Conservation (phyloP, 1,140 invertebrate species). For the Melitaea cinxia region DNA sequence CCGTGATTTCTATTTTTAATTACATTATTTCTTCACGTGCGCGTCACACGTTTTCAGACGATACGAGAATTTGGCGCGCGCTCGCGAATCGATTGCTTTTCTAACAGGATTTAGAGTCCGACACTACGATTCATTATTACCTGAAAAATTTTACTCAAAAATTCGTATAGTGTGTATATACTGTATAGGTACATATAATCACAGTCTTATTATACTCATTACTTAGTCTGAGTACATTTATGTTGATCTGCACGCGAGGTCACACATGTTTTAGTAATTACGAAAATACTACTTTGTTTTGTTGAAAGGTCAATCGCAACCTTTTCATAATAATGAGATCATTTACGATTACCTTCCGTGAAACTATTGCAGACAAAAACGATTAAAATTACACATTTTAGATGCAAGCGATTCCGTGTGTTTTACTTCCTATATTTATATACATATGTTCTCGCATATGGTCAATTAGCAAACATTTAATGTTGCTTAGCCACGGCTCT, state of each 20-base stretch:
- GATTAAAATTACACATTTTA: background rate
- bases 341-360: background rate
- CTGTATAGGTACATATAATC: no score
- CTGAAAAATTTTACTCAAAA: background rate
- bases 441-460: no score
- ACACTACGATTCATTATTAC: background rate
- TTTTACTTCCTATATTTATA: no score
- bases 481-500: no score
- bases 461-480: no score
- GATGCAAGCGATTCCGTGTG: no score
- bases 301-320: conserved; percentile 1
- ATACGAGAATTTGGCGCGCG: conserved; percentile 3
- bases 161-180: no score
- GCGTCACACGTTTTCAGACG: conserved; percentile 6
- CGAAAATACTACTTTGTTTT: background rate
- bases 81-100: background rate
- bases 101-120: background rate
- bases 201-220: background rate
- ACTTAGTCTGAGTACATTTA: background rate
- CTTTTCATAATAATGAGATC: background rate
- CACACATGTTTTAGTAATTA: conserved; percentile 9
- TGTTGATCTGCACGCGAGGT: conserved; percentile 6
- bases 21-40: conserved; percentile 1
- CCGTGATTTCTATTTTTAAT: conserved; percentile 7
- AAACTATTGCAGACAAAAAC: background rate